Evolutionary conservation across 2,888 invertebrate species (phyloP), one percentile per base, ranked within the genome.

Genomic region (Clistopyga incitator): DNA sequence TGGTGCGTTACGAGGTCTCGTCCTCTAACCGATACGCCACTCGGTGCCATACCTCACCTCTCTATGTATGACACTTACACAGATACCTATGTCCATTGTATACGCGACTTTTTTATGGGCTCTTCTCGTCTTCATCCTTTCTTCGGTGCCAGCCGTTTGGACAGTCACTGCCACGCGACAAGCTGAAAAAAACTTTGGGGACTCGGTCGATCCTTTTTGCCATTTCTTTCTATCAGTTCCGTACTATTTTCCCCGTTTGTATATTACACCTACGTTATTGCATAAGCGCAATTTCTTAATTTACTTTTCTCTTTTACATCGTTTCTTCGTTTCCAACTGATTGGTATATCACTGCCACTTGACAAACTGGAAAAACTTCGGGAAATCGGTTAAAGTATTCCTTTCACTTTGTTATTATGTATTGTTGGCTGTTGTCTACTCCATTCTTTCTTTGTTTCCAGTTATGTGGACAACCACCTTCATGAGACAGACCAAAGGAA

Each of bases 1-100:
- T 20, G 71, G 61, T 64, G 70, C 78, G 42, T 78, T 67, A 67
- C 65, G 42, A 25, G 52, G 34, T 45, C 54, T 54, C 23, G 67
- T 67, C 25, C 76, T 54, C 25, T 25, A 42, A 56, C 54, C 65
- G 47, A 65, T 76, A 54, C 18, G 18, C 10, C 15, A 18, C 54
- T 56, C 45, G 18, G 52, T 13, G 52, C 52, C 11, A 42, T 52
- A 38, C 8, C 18, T 42, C 38, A 15, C 52, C 54, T 15, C 10
- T 15, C 4, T 23, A 13, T 29, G 6, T 25, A 29, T 47, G 1
- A 47, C 47, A 25, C n/a, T 1, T 56, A 1, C 18, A 50, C 56
- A 20, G 52, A n/a, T 54, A 71, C 23, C 23, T 56, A 18, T 25
- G n/a, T 56, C 71, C 71, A n/a, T 56, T 15, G 71, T 42, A 56